Evolutionary conservation across 1,140 invertebrate genomes (phyloP), one percentile per base, ranked within the genome.

Genomic region (Ceratosolen solmsi): DNA sequence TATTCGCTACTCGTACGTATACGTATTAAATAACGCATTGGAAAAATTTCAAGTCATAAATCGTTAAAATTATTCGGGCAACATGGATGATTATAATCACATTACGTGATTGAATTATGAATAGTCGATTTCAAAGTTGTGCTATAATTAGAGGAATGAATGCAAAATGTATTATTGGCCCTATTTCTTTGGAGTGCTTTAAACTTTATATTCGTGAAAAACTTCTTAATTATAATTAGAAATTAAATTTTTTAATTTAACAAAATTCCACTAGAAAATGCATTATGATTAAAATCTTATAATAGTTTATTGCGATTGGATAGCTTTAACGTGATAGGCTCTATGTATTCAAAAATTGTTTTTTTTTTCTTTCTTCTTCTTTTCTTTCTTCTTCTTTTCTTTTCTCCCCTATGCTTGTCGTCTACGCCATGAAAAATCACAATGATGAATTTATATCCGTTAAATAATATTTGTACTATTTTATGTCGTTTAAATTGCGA

Each of bases 91-190:
- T 73, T 54, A 33, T 49, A 71, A 49, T 49, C 25, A 41, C 27
- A 17, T 17, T 56, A 3, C 60, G 77, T 63, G 75, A 46, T 74
- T 49, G 49, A 72, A 72, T 25, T 72, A 70, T 72, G 11, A 27
- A 65, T 82, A 72, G 13, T 33, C 11, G 60, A 46, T 25, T 76
- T 27, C 49, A 46, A 20, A 54, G 25, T n/a, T 8, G 15, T n/a
- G 13, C 7, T 54, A 46, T 76, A 75, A 49, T 80, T 82, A 54
- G n/a, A 75, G 30, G 75, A 80, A 79, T 81, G 77, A 84, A 85
- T 80, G 78, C 83, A 84, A 86, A 76, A 79, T 51, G 82, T 83
- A 22, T 76, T 68, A 81, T 73, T 83, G 75, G 83, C 72, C 84
- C 78, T 65, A 73, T 86, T 86, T 79, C 76, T 85, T 30, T 73